phyloP scores from a whole-genome alignment of 2,113 vertebrate species.

The Poeciliopsis occidentalis region DNA sequence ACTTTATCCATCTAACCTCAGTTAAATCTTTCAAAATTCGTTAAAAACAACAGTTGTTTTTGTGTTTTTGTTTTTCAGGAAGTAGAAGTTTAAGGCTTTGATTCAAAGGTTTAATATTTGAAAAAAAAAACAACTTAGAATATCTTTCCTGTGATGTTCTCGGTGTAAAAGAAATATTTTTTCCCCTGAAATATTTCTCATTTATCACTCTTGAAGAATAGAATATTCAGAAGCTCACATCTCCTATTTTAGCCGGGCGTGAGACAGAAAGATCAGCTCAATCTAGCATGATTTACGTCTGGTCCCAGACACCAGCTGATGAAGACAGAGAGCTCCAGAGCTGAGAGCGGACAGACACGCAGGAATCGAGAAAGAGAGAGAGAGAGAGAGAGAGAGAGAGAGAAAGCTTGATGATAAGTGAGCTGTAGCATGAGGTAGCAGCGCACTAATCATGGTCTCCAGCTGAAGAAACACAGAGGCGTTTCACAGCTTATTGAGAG shows the following conservation, averaged over 20 bases:
- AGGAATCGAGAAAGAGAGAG: conserved; percentile 11
- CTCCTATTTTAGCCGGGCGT: conserved; percentile 37
- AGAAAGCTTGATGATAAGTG: conserved; percentile 55
- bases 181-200: conserved; percentile 11
- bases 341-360: conserved; percentile 26
- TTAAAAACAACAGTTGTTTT: background rate
- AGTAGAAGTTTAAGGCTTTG: background rate
- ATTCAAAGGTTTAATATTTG: background rate
- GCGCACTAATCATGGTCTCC: conserved; percentile 63
- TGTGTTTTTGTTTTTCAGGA: background rate
- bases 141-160: conserved; percentile 5
- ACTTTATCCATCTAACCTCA: too few relatives aligned
- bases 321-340: conserved; percentile 43
- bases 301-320: conserved; percentile 54
- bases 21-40: too few relatives aligned
- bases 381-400: conserved; percentile 24
- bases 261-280: conserved; percentile 61
- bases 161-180: background rate
- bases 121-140: background rate
- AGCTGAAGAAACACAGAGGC: conserved; percentile 64
- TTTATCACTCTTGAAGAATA: conserved; percentile 28
- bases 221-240: conserved; percentile 55
- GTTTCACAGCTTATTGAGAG: conserved; percentile 70
- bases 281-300: conserved; percentile 46
- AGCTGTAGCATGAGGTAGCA: conserved; percentile 59